Base-by-base conservation (phyloP, 2,113 vertebrate species). In the Hylia prasina region DNA sequence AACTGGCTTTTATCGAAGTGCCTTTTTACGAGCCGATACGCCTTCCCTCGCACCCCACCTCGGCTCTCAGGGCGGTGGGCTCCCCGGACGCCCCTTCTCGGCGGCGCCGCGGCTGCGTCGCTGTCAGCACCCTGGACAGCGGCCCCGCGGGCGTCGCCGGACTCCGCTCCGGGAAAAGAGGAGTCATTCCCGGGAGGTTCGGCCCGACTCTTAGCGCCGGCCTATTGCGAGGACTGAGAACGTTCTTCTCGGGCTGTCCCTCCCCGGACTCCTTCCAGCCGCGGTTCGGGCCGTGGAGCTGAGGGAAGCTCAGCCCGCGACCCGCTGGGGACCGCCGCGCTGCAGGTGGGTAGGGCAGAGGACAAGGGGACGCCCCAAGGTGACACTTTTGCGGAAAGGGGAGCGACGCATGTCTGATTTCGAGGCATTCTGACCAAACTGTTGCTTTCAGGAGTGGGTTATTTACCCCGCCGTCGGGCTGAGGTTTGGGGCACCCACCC, bases 41-140 rank as follows among this genome's bases (percentile, higher is more conserved):
- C 30, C 18, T 66, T 54, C 16, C 33, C 10, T 24, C 5, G 7
- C 13, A 3, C 21, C 63, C 7, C 16, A 35, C 6, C 17, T 21
- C 4, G 5, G 27, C 19, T 20, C 22, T 54, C 24, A 7, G 19
- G 23, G 37, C 13, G 10, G 7, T 11, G 13, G 25, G 53, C 30
- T 58, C 13, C 5, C 15, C 11, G 3, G 23, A 21, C 6, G 2
- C 19, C 35, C 12, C 19, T 24, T 58, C n/a, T 10, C 22, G 37
- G 35, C 7, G 2, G 9, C 10, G 40, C 37, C 21, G 17, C 19
- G 28, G 35, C 35, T 2, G 17, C 4, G 22, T 14, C 13, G 14
- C 63, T 66, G 60, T 89, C 96, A 97, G 98, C 48, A 97, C 97
- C 87, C 31, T 39, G 97, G 97, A 97, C 69, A 97, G 93, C 65